Conservation (phyloP, 2,113 vertebrate genomes). For the Eretmochelys imbricata region DNA sequence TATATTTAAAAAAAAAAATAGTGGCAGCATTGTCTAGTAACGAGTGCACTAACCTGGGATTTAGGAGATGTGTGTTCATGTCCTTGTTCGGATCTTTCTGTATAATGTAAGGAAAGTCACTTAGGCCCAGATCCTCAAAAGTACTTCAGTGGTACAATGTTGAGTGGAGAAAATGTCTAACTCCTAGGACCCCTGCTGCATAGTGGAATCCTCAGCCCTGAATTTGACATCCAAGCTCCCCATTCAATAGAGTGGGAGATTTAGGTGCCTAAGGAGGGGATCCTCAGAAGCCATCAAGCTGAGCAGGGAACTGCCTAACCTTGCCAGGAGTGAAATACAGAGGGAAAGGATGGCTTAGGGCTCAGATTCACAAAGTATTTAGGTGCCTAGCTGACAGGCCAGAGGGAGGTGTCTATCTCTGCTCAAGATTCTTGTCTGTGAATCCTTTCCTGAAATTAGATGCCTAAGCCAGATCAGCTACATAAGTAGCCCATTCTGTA, state of each 20-base stretch:
- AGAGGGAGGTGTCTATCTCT: not conserved
- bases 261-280: not conserved
- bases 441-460: not conserved
- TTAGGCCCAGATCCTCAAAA: not conserved
- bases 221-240: not conserved
- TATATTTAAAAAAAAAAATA: not conserved
- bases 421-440: not conserved
- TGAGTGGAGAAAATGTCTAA: too few species aligned
- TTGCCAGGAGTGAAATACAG: not conserved
- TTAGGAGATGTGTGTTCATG: not conserved
- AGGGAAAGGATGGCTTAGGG: not conserved
- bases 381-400: not conserved
- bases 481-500: too few species aligned
- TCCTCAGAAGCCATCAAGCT: not conserved
- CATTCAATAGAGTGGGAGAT: not conserved
- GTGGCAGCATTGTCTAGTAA: not conserved
- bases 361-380: not conserved
- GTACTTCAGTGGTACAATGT: not conserved
- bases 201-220: not conserved
- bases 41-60: not conserved
- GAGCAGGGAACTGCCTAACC: not conserved
- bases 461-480: not conserved
- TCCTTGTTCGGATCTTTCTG: not conserved
- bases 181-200: not conserved
- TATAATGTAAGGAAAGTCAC: not conserved